Percentiles rank a stretch among this genome's conserved stretches.
These are phyloP conservation scores for Epirrita christyi DNA, from an alignment of 2,888 invertebrate genomes.

Conservation along the genomic window DNA sequence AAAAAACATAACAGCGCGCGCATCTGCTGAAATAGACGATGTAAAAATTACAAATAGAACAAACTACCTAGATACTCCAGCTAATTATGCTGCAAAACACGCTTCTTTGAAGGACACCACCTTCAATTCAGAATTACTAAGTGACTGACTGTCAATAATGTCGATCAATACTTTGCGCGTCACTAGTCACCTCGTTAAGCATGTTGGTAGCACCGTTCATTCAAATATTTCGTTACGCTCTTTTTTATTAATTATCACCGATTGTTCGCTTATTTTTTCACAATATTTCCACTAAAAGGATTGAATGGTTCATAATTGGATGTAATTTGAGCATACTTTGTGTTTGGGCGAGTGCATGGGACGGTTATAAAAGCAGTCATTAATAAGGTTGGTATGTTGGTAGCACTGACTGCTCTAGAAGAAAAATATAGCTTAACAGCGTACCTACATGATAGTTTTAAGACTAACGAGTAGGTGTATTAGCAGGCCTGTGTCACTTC, in stretches of 20 bases:
- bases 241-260: slow-evolving; percentile 77
- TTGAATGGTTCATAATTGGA: slow-evolving; percentile 83
- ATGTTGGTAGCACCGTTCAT: slow-evolving; percentile 67
- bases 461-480: too few species aligned
- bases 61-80: neutral
- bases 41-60: too few species aligned
- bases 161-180: slow-evolving; percentile 41
- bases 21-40: too few species aligned
- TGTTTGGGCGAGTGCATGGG: slow-evolving; percentile 60
- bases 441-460: too few species aligned
- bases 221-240: slow-evolving; percentile 70
- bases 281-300: slow-evolving; percentile 72
- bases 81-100: neutral
- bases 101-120: neutral
- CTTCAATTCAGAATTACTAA: slow-evolving; percentile 7
- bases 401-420: slow-evolving; percentile 41
- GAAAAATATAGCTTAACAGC: slow-evolving; percentile 8
- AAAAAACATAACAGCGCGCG: too few species aligned
- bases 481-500: neutral
- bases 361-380: slow-evolving; percentile 72
- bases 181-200: slow-evolving; percentile 66
- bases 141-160: slow-evolving; percentile 15
- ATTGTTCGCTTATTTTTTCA: slow-evolving; percentile 76
- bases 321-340: slow-evolving; percentile 82
- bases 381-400: slow-evolving; percentile 58